Evolutionary conservation across 1,140 invertebrate species (phyloP), one percentile per base, ranked within the genome.

Genomic region (Ectropis grisescens): DNA sequence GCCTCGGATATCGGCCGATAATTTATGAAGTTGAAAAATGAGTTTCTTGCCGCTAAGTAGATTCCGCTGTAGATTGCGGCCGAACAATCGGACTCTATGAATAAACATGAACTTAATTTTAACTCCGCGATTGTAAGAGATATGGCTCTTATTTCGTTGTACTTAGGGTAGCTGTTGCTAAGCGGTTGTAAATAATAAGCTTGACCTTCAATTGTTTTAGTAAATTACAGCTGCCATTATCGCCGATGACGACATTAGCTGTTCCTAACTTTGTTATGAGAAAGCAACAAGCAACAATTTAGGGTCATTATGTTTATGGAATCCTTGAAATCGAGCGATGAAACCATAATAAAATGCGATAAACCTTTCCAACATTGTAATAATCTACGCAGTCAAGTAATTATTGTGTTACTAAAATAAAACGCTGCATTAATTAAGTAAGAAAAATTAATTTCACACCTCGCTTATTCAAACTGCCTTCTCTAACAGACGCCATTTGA

Each of bases 1-100:
- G 58, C 55, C 58, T 53, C 59, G 50, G n/a, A 64, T 75, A 78
- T 79, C 61, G 58, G 66, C 61, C 48, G 68, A 71, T 69, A 71
- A 72, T 71, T 75, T 74, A 70, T 62, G 58, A 72, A 70, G 52
- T 72, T 76, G 70, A 75, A 79, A 79, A 75, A 75, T 79, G 58
- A 69, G 57, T 62, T 69, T 62, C 65, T 52, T 54, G 49, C 46
- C 36, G 39, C 42, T 57, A 53, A 54, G 43, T 51, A 57, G 45
- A 54, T 54, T 55, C 45, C 45, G 51, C 41, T 58, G 49, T 54
- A 56, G 59, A 60, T 68, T 64, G 52, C 53, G 41, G 35, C 41
- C 47, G 37, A 51, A 55, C 54, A 60, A 62, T 60, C 48, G 33
- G 40, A 50, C 46, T 32, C 42, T 45, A 57, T 57, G 56, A 60